Base-by-base conservation (phyloP, 1,140 invertebrate species). In the Zaprionus inermis region DNA sequence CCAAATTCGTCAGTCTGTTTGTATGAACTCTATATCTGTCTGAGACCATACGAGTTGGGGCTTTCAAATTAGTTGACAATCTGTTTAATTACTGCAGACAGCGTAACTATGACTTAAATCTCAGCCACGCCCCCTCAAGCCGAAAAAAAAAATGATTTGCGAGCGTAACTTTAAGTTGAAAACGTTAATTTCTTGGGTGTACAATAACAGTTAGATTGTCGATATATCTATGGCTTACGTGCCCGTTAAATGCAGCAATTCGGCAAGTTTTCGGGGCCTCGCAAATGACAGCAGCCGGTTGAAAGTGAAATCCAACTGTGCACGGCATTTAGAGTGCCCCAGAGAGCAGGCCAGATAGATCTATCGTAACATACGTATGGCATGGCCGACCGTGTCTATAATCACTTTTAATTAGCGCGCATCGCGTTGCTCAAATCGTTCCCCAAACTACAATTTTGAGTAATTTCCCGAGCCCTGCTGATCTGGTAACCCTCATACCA, bases 391-490 rank as follows among this genome's bases (percentile, higher is more conserved):
- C 84, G 84, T 90, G 84, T 88, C 80, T 65, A 81, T 89, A 88
- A 80, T 88, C 85, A 79, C 78, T 52, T 84, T 89, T 88, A 88
- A 88, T 88, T 88, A 61, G 73, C 84, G 68, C 49, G 44, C 56
- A 60, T 65, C 67, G 54, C 28, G 46, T 72, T 65, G 60, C 55
- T 60, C 69, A 58, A 34, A 57, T 58, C 38, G 41, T 24, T 56
- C 60, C 60, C 68, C 52, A 36, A 72, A 72, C 79, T 88, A 66
- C 63, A 83, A 78, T 82, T 88, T 86, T 56, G 59, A 79, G 84
- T 74, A 76, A 88, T 86, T 86, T 86, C 71, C 66, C 18, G 12
- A 32, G 20, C 28, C 34, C 30, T n/a, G 30, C 24, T 36, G 30
- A 49, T 61, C 32, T 41, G 44, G 44, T 49, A 49, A 38, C 51